Evolutionary conservation across 2,797 vertebrate genomes (phyloP), one percentile per base, ranked within the genome.

Genomic region (Urosaurus nigricauda): DNA sequence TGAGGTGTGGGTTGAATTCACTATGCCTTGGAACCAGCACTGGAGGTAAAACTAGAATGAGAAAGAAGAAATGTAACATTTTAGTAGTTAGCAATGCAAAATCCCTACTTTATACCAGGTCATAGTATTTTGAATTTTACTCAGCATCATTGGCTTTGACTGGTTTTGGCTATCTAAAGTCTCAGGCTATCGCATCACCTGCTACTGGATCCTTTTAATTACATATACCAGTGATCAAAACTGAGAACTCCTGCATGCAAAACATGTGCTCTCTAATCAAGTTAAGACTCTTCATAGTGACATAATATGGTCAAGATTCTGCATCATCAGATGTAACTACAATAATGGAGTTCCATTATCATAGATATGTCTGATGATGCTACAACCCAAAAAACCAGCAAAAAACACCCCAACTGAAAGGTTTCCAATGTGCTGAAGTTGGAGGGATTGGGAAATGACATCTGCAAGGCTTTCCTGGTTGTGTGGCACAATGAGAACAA

Each of bases 1-100:
- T 99, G 97, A 99, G 98, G 92, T 99, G 98, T 35, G 99, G 98
- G 96, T 99, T 99, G 93, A 99, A 99, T 95, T 99, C 99, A 0
- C 99, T 99, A 96, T 99, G 98, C 78, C 99, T 98, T 24, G 98
- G 99, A 83, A 99, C 99, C 0, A 99, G 97, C 71, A 99, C 98
- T 0, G 99, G 99, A 51, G 99, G 99, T 91, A 99, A 96, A 90
- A 99, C 99, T 99, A 92, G 92, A 94, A 93, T 7, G 90, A 90
- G 89, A 92, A 83, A 24, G 88, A 9, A 24, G 90, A 51, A 9
- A 35, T 37, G 51, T 85, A 4, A 35, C 2, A 37, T 60, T 43
- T 87, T 47, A 71, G 35, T 53, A 51, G 13, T 40, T 65, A 51
- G 63, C 11, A 63, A 65, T 26, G 43, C 6, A 65, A 60, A 60